These are phyloP conservation scores for Halocynthia roretzi DNA, from an alignment of 23 tunicate genomes.

Conservation along the genomic window DNA sequence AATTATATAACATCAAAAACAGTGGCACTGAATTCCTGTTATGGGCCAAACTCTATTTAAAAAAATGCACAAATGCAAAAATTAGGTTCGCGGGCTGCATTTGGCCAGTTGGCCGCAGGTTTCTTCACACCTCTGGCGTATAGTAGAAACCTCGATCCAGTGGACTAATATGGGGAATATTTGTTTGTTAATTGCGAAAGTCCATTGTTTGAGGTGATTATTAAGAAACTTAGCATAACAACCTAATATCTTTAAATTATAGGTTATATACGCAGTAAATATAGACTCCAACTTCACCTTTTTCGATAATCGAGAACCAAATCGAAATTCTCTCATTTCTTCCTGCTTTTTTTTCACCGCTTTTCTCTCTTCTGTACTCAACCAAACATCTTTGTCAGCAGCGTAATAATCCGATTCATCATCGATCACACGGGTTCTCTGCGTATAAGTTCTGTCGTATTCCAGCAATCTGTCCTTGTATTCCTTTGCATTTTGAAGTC, in stretches of 20 bases:
- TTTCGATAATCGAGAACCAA: conserved; percentile 81
- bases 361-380: conserved; percentile 62
- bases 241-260: not conserved
- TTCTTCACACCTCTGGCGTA: no score
- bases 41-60: no score
- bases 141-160: no score
- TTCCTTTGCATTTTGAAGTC: conserved; percentile 62
- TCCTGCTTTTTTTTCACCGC: conserved; percentile 52
- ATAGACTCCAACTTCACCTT: conserved; percentile 55
- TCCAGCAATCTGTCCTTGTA: conserved; percentile 80
- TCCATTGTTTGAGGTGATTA: no score
- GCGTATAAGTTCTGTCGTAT: conserved; percentile 63
- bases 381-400: conserved; percentile 69
- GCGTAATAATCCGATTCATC: conserved; percentile 94
- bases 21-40: no score
- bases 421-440: conserved; percentile 81
- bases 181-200: no score
- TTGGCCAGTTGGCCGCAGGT: no score
- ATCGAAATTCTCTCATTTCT: conserved; percentile 63
- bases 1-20: no score
- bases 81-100: no score
- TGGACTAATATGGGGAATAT: no score
- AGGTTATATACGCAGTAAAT: not conserved
- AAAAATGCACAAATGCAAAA: no score
- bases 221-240: not conserved